Conservation (phyloP, 2,113 vertebrate genomes). For the Vanacampus margaritifer region DNA sequence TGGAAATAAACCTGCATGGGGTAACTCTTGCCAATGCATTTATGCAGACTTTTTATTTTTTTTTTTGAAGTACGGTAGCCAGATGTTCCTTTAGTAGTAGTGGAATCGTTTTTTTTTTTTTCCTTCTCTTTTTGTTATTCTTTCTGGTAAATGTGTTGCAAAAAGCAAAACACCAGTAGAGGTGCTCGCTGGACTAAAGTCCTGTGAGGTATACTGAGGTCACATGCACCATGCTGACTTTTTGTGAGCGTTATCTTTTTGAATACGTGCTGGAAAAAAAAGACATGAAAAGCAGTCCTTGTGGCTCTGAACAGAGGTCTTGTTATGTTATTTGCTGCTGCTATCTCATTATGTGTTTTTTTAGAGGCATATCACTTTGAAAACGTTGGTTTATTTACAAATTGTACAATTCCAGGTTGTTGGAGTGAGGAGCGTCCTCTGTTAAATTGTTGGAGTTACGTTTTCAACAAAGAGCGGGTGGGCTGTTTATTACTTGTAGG, state of each 20-base stretch:
- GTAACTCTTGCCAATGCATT: neutral
- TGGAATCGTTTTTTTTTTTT: neutral
- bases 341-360: neutral
- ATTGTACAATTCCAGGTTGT: neutral
- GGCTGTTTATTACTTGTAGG: conserved; percentile 26
- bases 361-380: neutral
- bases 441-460: neutral
- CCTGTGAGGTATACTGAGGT: neutral
- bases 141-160: neutral
- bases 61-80: neutral
- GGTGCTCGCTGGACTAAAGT: neutral
- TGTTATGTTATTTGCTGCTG: neutral
- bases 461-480: neutral
- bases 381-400: neutral
- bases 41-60: neutral
- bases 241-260: neutral
- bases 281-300: neutral
- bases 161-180: neutral
- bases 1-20: neutral
- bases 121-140: neutral
- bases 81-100: neutral
- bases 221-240: neutral
- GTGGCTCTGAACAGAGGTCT: neutral
- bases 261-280: neutral
- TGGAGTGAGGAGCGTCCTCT: neutral